A percentile compares a stretch with the other conserved stretches of the same genome.
Conservation (phyloP, 2,113 vertebrate genomes). For the Coturnix japonica region DNA sequence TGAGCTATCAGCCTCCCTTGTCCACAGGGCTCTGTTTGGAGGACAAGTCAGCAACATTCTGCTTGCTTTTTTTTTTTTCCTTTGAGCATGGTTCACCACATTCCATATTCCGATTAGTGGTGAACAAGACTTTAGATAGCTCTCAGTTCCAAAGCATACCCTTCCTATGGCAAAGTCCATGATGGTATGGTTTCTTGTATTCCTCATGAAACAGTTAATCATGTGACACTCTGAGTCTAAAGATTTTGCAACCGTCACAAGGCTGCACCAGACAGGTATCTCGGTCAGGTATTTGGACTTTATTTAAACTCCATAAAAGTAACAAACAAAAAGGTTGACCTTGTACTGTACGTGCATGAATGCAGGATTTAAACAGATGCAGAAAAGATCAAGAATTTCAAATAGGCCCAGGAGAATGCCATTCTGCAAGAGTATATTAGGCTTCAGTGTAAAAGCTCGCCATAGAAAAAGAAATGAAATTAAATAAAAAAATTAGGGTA, state of each 20-base stretch:
- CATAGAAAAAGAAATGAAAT: slow-evolving; percentile 49
- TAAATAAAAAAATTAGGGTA: slow-evolving; percentile 22
- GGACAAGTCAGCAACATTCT: accelerated
- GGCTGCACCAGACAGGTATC: slow-evolving; percentile 68
- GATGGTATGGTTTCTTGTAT: neutral
- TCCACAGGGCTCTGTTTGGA: accelerated
- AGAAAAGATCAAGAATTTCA: slow-evolving; percentile 72
- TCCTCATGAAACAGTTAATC: slow-evolving; percentile 49
- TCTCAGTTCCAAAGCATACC: neutral
- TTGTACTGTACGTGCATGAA: slow-evolving; percentile 57
- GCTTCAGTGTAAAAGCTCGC: slow-evolving; percentile 55
- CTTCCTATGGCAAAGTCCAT: neutral
- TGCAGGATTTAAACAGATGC: slow-evolving; percentile 64
- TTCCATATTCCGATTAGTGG: neutral
- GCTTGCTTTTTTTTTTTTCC: slow-evolving; percentile 4
- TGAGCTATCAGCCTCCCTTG: neutral
- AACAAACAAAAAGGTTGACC: slow-evolving; percentile 65
- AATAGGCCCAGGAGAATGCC: slow-evolving; percentile 61
- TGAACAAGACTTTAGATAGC: neutral
- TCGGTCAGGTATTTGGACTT: slow-evolving; percentile 75
- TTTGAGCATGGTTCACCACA: neutral
- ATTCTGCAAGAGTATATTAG: slow-evolving; percentile 60
- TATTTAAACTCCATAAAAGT: slow-evolving; percentile 74
- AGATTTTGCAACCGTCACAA: slow-evolving; percentile 68
- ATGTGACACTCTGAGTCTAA: neutral